phyloP scores from a whole-genome alignment of 35 echinoderm and acorn worm species.

The Hemicentrotus pulcherrimus region DNA sequence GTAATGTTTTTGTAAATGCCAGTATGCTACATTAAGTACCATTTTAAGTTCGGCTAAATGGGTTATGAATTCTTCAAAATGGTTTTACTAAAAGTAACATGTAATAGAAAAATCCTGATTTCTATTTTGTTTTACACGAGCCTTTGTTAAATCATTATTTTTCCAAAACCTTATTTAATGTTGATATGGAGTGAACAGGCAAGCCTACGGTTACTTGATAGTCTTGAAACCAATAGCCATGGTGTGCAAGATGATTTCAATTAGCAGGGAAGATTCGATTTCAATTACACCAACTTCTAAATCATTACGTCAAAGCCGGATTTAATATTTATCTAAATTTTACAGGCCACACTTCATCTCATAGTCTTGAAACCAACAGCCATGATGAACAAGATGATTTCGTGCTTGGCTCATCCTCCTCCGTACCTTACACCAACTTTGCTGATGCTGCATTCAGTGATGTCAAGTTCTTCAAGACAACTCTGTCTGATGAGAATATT shows the following conservation, averaged over 20 bases:
- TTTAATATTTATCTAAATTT: not conserved
- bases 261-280: too few species aligned
- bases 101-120: too few species aligned
- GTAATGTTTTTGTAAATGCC: too few species aligned
- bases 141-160: not conserved
- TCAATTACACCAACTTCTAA: not conserved
- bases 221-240: not conserved
- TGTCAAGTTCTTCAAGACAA: not conserved
- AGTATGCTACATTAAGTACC: too few species aligned
- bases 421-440: not conserved
- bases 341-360: not conserved
- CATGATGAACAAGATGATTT: not conserved
- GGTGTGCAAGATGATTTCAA: not conserved
- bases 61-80: too few species aligned
- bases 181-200: not conserved
- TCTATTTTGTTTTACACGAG: too few species aligned
- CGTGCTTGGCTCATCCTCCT: not conserved
- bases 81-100: too few species aligned
- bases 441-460: conserved; percentile 20
- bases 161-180: not conserved
- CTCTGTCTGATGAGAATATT: not conserved
- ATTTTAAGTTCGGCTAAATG: too few species aligned
- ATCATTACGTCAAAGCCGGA: not conserved
- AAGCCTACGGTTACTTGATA: not conserved
- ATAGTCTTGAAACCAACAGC: not conserved